phyloP scores from a whole-genome alignment of 1,140 invertebrate genomes.

The Orchestia grillus region DNA sequence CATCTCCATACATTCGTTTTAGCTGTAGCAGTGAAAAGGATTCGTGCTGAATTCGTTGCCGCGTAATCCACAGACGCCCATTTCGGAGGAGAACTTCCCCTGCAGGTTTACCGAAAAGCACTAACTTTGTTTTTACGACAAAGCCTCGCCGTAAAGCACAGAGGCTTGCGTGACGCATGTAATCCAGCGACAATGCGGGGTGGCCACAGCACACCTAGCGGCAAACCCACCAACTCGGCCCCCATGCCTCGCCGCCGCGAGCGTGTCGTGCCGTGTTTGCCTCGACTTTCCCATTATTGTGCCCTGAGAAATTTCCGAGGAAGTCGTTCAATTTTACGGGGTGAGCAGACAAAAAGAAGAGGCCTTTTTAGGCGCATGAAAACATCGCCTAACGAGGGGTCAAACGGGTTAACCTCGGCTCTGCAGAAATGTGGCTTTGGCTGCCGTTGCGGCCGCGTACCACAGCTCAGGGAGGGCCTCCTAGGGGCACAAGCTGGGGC shows the following conservation, averaged over 20 bases:
- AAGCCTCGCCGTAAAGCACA: conserved; percentile 21
- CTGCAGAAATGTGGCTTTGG: neutral
- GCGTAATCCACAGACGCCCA: neutral
- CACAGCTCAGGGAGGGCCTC: neutral
- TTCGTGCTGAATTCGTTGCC: neutral
- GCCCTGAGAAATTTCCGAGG: neutral
- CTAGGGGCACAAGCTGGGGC: no score
- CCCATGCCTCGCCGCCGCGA: neutral
- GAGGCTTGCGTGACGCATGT: neutral
- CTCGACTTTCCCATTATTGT: neutral
- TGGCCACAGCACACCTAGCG: neutral
- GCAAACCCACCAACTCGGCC: no score
- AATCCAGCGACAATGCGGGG: conserved; percentile 16
- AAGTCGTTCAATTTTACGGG: conserved; percentile 12
- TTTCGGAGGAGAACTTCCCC: neutral
- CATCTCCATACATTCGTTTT: neutral
- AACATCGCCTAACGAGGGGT: neutral
- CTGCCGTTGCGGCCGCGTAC: neutral
- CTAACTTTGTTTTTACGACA: conserved; percentile 34
- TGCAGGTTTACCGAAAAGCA: neutral
- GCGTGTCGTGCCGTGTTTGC: neutral
- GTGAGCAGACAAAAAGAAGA: neutral
- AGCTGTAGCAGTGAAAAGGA: neutral
- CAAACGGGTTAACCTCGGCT: neutral
- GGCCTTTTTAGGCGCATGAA: neutral